Conservation (phyloP, 1,140 invertebrate genomes). For the Pseudomyrmex dendroicus region DNA sequence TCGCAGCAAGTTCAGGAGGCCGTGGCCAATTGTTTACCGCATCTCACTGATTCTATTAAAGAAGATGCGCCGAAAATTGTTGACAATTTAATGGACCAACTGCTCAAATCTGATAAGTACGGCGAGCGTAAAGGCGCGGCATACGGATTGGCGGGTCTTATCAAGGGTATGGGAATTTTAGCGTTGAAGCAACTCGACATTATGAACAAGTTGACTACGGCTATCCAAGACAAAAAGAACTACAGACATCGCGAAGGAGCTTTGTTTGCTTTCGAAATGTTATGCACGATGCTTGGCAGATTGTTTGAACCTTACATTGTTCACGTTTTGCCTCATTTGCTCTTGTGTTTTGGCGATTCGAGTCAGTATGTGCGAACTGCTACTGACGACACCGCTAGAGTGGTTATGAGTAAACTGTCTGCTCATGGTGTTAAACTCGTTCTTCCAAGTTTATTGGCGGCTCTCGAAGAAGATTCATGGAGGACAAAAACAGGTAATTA, state of each 20-base stretch:
- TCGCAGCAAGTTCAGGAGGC: constrained; percentile 99
- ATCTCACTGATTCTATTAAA: constrained; percentile 96
- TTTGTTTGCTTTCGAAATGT: constrained; percentile 98
- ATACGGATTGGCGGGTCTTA: constrained; percentile 94
- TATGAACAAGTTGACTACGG: constrained; percentile 96
- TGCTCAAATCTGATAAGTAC: constrained; percentile 97
- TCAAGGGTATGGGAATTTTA: constrained; percentile 98
- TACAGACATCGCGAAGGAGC: constrained; percentile 97
- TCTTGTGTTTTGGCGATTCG: constrained; percentile 98
- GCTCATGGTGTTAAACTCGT: constrained; percentile 99
- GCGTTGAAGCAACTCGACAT: constrained; percentile 98
- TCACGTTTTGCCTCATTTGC: constrained; percentile 96
- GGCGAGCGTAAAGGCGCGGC: constrained; percentile 97
- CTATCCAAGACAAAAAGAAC: constrained; percentile 99
- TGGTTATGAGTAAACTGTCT: constrained; percentile 98
- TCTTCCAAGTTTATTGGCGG: constrained; percentile 94
- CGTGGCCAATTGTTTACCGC: constrained; percentile 97
- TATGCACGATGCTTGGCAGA: constrained; percentile 97
- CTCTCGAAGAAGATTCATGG: constrained; percentile 99
- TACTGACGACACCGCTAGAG: constrained; percentile 97
- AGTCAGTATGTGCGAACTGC: constrained; percentile 96
- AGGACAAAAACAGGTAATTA: constrained; percentile 96
- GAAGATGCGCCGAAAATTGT: constrained; percentile 95
- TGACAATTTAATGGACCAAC: constrained; percentile 93
- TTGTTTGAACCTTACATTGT: constrained; percentile 99